These are phyloP conservation scores for Macquaria australasica DNA, from an alignment of 2,113 vertebrate species.

Conservation along the genomic window DNA sequence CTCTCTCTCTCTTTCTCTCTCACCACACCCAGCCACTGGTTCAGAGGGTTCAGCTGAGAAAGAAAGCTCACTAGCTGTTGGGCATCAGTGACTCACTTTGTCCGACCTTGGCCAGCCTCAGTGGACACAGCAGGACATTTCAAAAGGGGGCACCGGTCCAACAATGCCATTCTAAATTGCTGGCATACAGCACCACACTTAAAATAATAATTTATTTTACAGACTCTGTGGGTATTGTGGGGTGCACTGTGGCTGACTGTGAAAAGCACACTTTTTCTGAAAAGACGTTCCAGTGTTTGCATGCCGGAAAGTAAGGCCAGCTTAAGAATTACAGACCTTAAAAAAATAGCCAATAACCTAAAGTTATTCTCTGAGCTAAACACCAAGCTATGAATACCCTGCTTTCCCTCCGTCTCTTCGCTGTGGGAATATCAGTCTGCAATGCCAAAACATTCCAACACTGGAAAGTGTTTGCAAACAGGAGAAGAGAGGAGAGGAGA, in stretches of 20 bases:
- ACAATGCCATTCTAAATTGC: slow-evolving; percentile 55
- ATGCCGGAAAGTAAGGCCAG: not conserved
- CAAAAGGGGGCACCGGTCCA: slow-evolving; percentile 62
- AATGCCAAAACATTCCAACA: slow-evolving; percentile 51
- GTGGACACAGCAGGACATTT: slow-evolving; percentile 67
- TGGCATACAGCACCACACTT: slow-evolving; percentile 50
- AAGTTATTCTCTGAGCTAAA: slow-evolving; percentile 26
- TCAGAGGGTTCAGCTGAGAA: slow-evolving; percentile 76
- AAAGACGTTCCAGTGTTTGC: slow-evolving; percentile 13
- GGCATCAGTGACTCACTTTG: slow-evolving; percentile 78
- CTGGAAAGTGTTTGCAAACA: slow-evolving; percentile 38
- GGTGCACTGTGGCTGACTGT: slow-evolving; percentile 44
- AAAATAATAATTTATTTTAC: slow-evolving; percentile 66
- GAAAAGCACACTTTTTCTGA: slow-evolving; percentile 23
- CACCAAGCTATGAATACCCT: slow-evolving; percentile 28
- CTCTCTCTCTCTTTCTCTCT: slow-evolving; percentile 25
- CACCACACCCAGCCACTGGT: slow-evolving; percentile 69
- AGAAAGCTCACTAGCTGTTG: slow-evolving; percentile 63
- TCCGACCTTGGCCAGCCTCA: slow-evolving; percentile 61
- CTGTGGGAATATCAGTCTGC: slow-evolving; percentile 50
- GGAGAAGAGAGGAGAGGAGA: not conserved
- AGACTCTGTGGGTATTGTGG: slow-evolving; percentile 65
- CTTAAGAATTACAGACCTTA: slow-evolving; percentile 6
- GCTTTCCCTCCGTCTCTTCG: slow-evolving; percentile 13
- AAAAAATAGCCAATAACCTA: slow-evolving; percentile 14